Base-by-base conservation (phyloP, 2,888 invertebrate genomes). In the Petrolisthes cinctipes region DNA sequence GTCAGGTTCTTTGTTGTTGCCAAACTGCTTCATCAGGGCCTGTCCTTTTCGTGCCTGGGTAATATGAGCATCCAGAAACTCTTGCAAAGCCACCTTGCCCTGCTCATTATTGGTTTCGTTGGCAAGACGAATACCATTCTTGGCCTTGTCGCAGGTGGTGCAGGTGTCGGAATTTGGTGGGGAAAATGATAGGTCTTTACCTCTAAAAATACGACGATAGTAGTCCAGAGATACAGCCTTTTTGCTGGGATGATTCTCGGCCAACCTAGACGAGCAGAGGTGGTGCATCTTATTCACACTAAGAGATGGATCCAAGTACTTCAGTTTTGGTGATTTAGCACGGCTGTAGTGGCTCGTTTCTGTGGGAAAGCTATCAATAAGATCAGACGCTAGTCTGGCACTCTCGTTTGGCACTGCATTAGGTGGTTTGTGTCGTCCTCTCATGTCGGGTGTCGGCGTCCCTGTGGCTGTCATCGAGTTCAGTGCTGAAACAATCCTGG, bases 121-220 rank as follows among this genome's bases (percentile, higher is more conserved):
- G 76, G 76, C 76, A 7, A n/a, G 37, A 11, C 2, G 73, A 20
- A 76, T 51, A 14, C 6, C 51, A 76, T 9, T 51, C n/a, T 76
- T 23, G 14, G 51, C 37, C 23, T 76, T 9, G 81, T 81, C 81
- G 81, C 81, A 81, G 57, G 81, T 56, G 81, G 5, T 9, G n/a
- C 81, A 81, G 20, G 81, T 81, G 23, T 81, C 81, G 4, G 61
- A 56, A 6, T 37, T 81, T 5, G 81, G 81, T 7, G 81, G 57
- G 14, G 7, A 14, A 20, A 81, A 81, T 7, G 61, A 61, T 5
- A 81, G 9, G 57, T 81, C n/a, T 9, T 56, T 14, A 23, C 11
- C 11, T 2, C 17, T 81, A 20, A 81, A 81, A 7, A 81, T 57
- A 9, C 2, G 7, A 3, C 66, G 56, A 20, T 81, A 56, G 57